Evolutionary conservation across 2,113 vertebrate genomes (phyloP).

Genomic region (Sinosuthora webbiana): DNA sequence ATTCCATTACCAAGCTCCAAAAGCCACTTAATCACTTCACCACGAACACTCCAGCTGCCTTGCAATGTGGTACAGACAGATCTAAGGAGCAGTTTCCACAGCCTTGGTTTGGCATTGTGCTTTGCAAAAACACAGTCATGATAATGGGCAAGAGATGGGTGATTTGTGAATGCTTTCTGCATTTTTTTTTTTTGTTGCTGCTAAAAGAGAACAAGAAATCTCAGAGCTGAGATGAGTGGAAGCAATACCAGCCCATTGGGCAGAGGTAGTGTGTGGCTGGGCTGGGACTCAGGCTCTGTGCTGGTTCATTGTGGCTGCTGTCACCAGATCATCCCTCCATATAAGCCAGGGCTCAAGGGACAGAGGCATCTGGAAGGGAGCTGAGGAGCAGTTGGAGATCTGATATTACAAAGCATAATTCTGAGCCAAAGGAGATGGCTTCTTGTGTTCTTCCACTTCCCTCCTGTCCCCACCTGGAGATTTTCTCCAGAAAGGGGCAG

Average conservation of each 20-base stretch:
- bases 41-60: background rate
- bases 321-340: background rate
- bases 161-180: background rate
- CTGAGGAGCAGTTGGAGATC: background rate
- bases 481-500: background rate
- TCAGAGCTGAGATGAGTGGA: background rate
- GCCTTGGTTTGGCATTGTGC: background rate
- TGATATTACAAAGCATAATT: background rate
- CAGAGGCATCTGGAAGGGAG: background rate
- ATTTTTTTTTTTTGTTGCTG: background rate
- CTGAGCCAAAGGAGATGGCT: rapidly evolving
- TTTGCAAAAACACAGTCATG: background rate
- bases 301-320: background rate
- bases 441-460: background rate
- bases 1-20: background rate
- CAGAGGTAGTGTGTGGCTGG: background rate
- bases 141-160: background rate
- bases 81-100: background rate
- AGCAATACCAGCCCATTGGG: background rate
- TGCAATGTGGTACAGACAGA: background rate
- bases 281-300: background rate
- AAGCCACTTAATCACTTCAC: background rate
- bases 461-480: background rate
- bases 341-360: rapidly evolving
- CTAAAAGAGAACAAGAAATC: background rate